A percentile compares a stretch with the other conserved stretches of the same genome.
These are phyloP conservation scores for Cyprinodon brontotheroides DNA, from an alignment of 2,113 vertebrate species.

Conservation along the genomic window DNA sequence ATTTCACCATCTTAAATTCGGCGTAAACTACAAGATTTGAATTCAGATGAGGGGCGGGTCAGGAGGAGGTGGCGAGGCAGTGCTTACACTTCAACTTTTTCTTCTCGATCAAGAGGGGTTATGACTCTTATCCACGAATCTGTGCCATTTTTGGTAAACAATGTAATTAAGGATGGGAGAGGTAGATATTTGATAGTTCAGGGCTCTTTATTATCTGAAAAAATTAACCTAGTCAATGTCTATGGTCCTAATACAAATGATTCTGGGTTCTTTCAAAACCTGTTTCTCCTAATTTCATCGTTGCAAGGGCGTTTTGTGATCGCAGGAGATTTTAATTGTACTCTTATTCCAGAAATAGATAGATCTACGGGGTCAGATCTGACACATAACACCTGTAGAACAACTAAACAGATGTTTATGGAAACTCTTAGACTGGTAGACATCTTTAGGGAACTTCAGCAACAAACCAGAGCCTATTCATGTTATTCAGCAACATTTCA, in stretches of 20 bases:
- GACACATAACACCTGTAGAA: background rate
- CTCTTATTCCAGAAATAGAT: background rate
- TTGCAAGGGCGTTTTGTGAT: background rate
- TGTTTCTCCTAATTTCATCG: background rate
- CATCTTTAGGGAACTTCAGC: too few species aligned
- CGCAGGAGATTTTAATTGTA: background rate
- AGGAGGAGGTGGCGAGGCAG: too few species aligned
- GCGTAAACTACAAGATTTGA: too few species aligned
- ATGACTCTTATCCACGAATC: background rate
- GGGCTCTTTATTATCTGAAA: background rate
- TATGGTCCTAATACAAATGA: background rate
- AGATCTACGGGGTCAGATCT: background rate
- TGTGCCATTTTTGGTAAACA: background rate
- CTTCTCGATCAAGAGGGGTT: constrained; percentile 1
- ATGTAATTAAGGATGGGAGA: background rate
- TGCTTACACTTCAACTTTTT: background rate
- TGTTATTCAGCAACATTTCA: too few species aligned
- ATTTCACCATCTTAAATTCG: too few species aligned
- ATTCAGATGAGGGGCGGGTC: too few species aligned
- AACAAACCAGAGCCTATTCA: too few species aligned
- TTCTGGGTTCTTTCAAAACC: background rate
- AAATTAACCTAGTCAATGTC: background rate
- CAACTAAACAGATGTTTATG: too few species aligned
- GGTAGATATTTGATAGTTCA: too few species aligned
- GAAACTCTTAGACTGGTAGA: too few species aligned